Evolutionary conservation across 2,113 vertebrate genomes (phyloP), one percentile per base, ranked within the genome.

Genomic region (Taxidea taxus): DNA sequence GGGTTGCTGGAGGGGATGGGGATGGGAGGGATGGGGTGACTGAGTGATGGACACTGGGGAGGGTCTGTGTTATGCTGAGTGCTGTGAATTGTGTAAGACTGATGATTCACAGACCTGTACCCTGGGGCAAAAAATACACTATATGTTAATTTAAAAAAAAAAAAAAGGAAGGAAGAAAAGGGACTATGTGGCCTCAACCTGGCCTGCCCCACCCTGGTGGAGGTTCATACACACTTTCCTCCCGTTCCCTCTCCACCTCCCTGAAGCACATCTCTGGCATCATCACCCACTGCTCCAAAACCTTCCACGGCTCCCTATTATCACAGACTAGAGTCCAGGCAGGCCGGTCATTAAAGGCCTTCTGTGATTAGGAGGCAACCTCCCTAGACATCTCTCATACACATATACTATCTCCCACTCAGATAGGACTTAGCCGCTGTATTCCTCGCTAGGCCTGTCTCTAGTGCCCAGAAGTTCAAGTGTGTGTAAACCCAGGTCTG

Each of bases 171-270:
- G 20, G 20, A 23, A 56, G 54, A 58, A 58, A 60, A 56, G 56
- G 56, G 2, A 58, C 74, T 3, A 1, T 3, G 25, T 4, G 56
- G 27, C 10, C n/a, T 54, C 27, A 25, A 15, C 37, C 14, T 31
- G n/a, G 27, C 49, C 66, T 12, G 6, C 23, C 27, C 51, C 10
- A 7, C 62, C 42, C 74, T n/a, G 37, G 49, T 42, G 9, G 6
- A 16, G 47, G 58, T 84, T 47, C 29, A 4, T 10, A 2, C n/a
- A 1, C 0, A 0, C 13, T 54, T 21, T 21, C 60, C 0, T 0
- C 18, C 51, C 0, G 0, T 29, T 39, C 37, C 51, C 9, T 37
- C 83, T 39, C 39, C 2, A 3, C n/a, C 54, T 88, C 51, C 23
- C 51, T 20, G 12, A 84, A 66, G 29, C 56, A 84, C 6, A 47